Conservation (phyloP, 1,140 invertebrate species). For the Dinothrombium tinctorium region DNA sequence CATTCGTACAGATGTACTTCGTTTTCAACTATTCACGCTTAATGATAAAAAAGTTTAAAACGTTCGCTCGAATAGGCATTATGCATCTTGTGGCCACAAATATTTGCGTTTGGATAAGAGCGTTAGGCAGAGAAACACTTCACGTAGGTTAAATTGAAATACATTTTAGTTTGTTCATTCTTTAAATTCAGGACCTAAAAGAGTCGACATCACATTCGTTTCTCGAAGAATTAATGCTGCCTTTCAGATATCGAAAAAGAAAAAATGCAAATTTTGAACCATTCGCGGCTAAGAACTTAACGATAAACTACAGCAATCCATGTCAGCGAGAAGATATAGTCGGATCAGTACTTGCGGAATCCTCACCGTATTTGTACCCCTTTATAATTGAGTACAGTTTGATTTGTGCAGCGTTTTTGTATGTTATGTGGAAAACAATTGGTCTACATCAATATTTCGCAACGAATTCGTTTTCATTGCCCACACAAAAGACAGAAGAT, state of each 20-base stretch:
- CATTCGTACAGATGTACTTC: constrained; percentile 96
- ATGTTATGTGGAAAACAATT: constrained; percentile 92
- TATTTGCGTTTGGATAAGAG: constrained; percentile 88
- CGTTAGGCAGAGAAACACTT: constrained; percentile 30
- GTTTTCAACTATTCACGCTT: constrained; percentile 96
- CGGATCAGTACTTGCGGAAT: constrained; percentile 45
- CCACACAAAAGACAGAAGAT: neutral
- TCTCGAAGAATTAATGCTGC: constrained; percentile 1
- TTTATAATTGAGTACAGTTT: constrained; percentile 92
- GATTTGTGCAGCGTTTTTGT: constrained; percentile 86
- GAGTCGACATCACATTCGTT: neutral
- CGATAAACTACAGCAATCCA: constrained; percentile 13
- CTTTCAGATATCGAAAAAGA: too few species aligned
- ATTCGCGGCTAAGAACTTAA: too few species aligned
- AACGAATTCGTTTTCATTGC: neutral
- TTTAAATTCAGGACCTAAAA: constrained; percentile 7
- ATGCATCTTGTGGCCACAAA: constrained; percentile 97
- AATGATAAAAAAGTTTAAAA: constrained; percentile 90
- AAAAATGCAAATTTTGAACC: too few species aligned
- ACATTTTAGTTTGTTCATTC: neutral
- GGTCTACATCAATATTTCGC: constrained; percentile 9
- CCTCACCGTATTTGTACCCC: constrained; percentile 75
- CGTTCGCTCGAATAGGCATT: constrained; percentile 78
- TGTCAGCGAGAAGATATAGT: constrained; percentile 17
- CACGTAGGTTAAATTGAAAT: constrained; percentile 3